Base-by-base conservation (phyloP, 2,888 invertebrate species). In the Campopleginae sp. region DNA sequence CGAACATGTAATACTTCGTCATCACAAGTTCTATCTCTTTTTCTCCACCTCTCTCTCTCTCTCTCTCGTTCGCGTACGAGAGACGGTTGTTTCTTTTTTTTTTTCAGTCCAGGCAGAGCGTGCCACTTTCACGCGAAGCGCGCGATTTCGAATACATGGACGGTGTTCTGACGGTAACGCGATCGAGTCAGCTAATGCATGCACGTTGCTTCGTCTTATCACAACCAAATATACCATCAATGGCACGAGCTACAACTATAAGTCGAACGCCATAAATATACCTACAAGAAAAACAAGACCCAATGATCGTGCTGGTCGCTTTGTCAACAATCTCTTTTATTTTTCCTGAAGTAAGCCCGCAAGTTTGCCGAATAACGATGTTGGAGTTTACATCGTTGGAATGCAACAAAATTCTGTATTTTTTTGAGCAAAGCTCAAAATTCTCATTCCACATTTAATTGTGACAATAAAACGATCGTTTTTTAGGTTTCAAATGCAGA, bases 81-180 rank as follows among this genome's bases (percentile, higher is more conserved):
- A 27, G 44, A 46, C 48, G 23, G 19, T 61, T 51, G n/a, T 48
- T 63, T 51, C 27, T 61, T 80, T 80, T 85, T 87, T 54, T 51
- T 75, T 85, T 82, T 82, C 81, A 84, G 80, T 86, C 79, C 85
- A 61, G 61, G 31, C 80, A 84, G 82, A 68, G 44, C 82, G 88
- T 87, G 88, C 88, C 70, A 88, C 88, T 88, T 88, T 88, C 88
- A 88, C 87, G 84, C 82, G 84, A 86, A 82, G 81, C 86, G 75
- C 84, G 81, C 87, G 86, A 86, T 86, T 87, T 86, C 87, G 84
- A 83, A 84, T 86, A 68, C 72, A 68, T 63, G 14, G 68, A 66
- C 63, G 65, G 42, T 51, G 78, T 48, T 44, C 33, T 14, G n/a
- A 23, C 12, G 66, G 54, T 71, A 46, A 51, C 58, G 65, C 71